phyloP scores from a whole-genome alignment of 37 sponge, comb jelly and placozoan genomes.

The Chondrilla cf. caribensis region DNA sequence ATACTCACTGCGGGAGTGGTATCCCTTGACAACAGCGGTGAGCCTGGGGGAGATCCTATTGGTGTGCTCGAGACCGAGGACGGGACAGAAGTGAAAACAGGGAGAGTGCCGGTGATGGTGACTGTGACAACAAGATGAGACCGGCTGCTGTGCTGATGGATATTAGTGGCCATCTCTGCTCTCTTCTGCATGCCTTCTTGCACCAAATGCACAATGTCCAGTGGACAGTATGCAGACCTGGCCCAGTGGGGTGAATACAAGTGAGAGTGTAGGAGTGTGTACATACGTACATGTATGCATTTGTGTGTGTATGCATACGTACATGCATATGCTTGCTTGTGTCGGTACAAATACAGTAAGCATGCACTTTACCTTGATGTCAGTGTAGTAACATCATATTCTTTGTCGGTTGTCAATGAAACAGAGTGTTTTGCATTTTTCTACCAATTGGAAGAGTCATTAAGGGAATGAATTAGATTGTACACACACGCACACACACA shows the following conservation, averaged over 20 bases:
- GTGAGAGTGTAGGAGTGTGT: too few relatives aligned
- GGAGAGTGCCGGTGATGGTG: slow-evolving; percentile 13
- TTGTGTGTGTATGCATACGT: too few relatives aligned
- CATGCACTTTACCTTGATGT: not conserved
- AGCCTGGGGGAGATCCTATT: slow-evolving; percentile 7
- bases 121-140: slow-evolving; percentile 70
- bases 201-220: slow-evolving; percentile 34
- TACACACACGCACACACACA: not conserved
- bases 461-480: slow-evolving; percentile 13
- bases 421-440: not conserved
- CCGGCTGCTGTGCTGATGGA: slow-evolving; percentile 66
- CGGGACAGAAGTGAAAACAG: not conserved
- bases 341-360: too few relatives aligned
- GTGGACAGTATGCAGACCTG: slow-evolving; percentile 3
- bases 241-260: too few relatives aligned
- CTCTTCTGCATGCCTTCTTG: slow-evolving; percentile 36
- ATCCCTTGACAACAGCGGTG: not conserved
- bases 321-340: too few relatives aligned
- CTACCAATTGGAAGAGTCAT: not conserved
- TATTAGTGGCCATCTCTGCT: slow-evolving; percentile 37
- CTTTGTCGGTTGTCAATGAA: not conserved
- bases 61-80: slow-evolving; percentile 24
- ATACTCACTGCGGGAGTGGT: slow-evolving; percentile 6
- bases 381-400: slow-evolving; percentile 2
- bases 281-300: too few relatives aligned